Evolutionary conservation across 2,888 invertebrate species (phyloP), one percentile per base, ranked within the genome.

Genomic region (Macaria liturata): DNA sequence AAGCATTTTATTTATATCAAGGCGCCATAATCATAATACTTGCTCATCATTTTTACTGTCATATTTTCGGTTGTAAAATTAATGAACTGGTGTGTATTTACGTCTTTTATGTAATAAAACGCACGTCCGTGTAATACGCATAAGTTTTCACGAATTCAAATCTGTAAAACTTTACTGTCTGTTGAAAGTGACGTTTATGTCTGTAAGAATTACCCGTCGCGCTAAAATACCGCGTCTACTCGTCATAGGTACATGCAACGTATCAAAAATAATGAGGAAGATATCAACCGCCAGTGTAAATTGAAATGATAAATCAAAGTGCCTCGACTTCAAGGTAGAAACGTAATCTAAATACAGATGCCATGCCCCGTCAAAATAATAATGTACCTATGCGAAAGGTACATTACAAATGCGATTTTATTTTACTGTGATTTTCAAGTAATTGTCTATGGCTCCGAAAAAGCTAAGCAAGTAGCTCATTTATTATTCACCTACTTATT

Each of bases 181-280:
- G 45, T 45, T 49, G 44, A 53, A 49, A 47, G 4, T 50, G 54
- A 50, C 49, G 43, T 50, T 50, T 45, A 57, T 37, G 31, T 37
- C 34, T 42, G 30, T 48, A 42, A 50, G 44, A 47, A 54, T 51
- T 59, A 45, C 40, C 46, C 59, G 50, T 32, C 4, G 39, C 57
- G 34, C 32, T 31, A 53, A 60, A 59, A 59, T 53, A 56, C 42
- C 30, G 49, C 34, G 34, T 37, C 34, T 37, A 42, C 42, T 8
- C 6, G 3, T 32, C n/a, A n/a, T n/a, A n/a, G n/a, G n/a, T 46
- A 44, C 42, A 37, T 54, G 49, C 51, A 55, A 54, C 45, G 59
- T 64, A 67, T 61, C 71, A 65, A 69, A 62, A 72, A 63, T 67
- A 66, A 71, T 65, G 67, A 70, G 69, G 65, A 73, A 74, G 67